Percentiles rank a stretch among this genome's conserved stretches.
Conservation (phyloP, 2,113 vertebrate genomes). For the Felis catus region F.catus_Fca126_mat1.0 CM031417.1:52029001-52029500, state of each 20-base stretch:
- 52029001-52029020: slow-evolving; percentile 54
- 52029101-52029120: neutral
- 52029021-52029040: slow-evolving; percentile 37
- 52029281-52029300: neutral
- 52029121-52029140: neutral
- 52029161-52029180: neutral
- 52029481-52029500: neutral
- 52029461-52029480: neutral
- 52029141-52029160: rapidly evolving
- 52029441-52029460: neutral
- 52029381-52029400: neutral
- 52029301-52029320: rapidly evolving
- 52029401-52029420: neutral
- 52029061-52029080: neutral
- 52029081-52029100: slow-evolving; percentile 22
- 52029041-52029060: neutral
- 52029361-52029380: neutral
- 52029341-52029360: neutral
- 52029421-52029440: neutral
- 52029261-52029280: neutral
- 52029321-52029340: neutral
- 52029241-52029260: neutral
- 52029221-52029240: neutral
- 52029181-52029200: neutral
- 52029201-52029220: neutral